Base-by-base conservation (phyloP, 2,888 invertebrate species). In the Eupithecia tripunctaria region DNA sequence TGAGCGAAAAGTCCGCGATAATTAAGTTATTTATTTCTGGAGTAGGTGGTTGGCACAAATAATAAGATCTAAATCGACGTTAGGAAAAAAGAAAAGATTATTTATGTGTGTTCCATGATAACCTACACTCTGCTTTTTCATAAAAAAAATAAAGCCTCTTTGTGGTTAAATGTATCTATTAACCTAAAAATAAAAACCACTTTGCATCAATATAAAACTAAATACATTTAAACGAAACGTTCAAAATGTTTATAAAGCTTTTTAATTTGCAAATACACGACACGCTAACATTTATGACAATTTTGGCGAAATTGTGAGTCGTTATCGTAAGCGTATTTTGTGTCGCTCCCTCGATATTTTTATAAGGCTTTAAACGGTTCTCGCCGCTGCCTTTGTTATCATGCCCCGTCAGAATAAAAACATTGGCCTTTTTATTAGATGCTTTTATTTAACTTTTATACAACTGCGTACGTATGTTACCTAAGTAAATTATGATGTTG, bases 141-240 rank as follows among this genome's bases (percentile, higher is more conserved):
- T 21, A 1, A 25, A 56, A 56, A 56, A 25, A 15, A 15, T 27
- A 27, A 27, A 14, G 59, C 14, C 27, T 27, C 3, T 27, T 15
- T 59, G 25, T 12, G 56, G 21, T 27, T 18, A 1, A n/a, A 60
- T 18, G 10, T 36, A 36, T 8, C 0, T 60, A 60, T 29, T 27
- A 90, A 88, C 90, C 85, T 86, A 86, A 89, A 88, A 94, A 93
- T 92, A 92, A 92, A 92, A 92, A 91, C 15, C 88, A 87, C 84
- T 84, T 84, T 43, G 82, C 82, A 47, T 43, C 71, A 60, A 84
- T 82, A 75, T 82, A 83, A 79, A 84, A 82, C 82, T 81, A 82
- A 81, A 83, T 14, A 56, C 56, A 25, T 84, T 74, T 36, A 84
- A 80, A 80, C 79, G 76, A 77, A 80, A 71, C 78, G 82, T 84